Conservation (phyloP, 2,113 vertebrate species). For the Blennius ocellaris region DNA sequence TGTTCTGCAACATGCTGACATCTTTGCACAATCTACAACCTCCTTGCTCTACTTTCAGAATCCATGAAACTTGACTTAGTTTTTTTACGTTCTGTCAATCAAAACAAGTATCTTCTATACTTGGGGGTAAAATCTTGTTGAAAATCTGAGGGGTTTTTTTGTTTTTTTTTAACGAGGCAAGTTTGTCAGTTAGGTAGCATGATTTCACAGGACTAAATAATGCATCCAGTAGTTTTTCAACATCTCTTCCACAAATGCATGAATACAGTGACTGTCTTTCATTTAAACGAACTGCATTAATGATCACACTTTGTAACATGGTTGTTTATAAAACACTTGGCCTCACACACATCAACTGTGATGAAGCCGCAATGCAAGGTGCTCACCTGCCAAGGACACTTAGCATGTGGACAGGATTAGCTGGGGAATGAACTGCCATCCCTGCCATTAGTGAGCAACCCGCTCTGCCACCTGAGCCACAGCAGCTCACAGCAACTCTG, state of each 20-base stretch:
- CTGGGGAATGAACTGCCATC: neutral
- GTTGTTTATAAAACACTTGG: neutral
- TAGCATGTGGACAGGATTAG: neutral
- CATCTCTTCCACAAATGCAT: neutral
- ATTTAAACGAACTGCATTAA: neutral
- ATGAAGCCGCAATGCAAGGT: neutral
- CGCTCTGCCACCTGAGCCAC: neutral
- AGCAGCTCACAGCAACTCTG: neutral
- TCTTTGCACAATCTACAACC: constrained; percentile 5
- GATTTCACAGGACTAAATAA: neutral
- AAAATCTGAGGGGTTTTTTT: too few relatives aligned
- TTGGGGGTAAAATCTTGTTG: neutral
- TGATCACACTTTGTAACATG: neutral
- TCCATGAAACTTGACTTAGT: too few relatives aligned
- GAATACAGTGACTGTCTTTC: neutral
- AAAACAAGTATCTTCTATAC: neutral
- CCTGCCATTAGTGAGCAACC: neutral
- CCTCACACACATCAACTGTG: neutral
- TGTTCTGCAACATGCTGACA: constrained; percentile 10
- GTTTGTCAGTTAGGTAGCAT: neutral
- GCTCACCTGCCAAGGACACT: neutral
- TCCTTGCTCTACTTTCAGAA: neutral
- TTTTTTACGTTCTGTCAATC: neutral
- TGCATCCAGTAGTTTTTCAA: too few relatives aligned
- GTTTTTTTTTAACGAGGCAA: too few relatives aligned